These are phyloP conservation scores for Cepaea nemoralis DNA, from an alignment of 1,140 invertebrate species.

Conservation along the genomic window DNA sequence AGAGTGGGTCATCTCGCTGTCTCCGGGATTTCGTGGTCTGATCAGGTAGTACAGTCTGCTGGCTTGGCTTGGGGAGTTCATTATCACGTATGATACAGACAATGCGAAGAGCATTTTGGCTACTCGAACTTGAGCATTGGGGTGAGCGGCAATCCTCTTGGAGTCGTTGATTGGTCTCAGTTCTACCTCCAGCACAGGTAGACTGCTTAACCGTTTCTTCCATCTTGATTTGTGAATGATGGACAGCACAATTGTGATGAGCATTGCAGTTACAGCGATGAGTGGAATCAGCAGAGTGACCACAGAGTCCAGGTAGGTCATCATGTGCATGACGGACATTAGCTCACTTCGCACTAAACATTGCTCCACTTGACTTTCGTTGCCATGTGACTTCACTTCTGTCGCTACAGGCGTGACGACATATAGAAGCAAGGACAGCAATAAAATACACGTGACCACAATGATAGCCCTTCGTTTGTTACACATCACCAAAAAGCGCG, in stretches of 20 bases:
- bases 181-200: conserved; percentile 35
- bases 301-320: conserved; percentile 52
- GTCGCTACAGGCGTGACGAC: conserved; percentile 53
- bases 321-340: conserved; percentile 14
- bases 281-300: conserved; percentile 53
- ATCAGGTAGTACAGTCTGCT: conserved; percentile 48
- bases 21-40: not conserved
- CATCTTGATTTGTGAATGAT: conserved; percentile 39
- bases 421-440: conserved; percentile 75
- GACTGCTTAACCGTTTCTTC: conserved; percentile 36
- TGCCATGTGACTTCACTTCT: not conserved
- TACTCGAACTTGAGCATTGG: conserved; percentile 54
- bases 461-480: conserved; percentile 80
- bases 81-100: conserved; percentile 50
- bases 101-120: conserved; percentile 57
- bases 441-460: conserved; percentile 75
- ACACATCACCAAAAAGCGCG: conserved; percentile 82
- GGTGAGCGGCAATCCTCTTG: not conserved
- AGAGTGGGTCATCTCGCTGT: not conserved
- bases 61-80: conserved; percentile 55
- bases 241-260: conserved; percentile 47
- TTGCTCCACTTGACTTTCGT: not conserved
- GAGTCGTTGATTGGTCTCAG: conserved; percentile 22
- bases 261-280: conserved; percentile 44
- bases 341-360: conserved; percentile 40